Base-by-base conservation (phyloP, 2,113 vertebrate species). In the Manacus vitellinus region DNA sequence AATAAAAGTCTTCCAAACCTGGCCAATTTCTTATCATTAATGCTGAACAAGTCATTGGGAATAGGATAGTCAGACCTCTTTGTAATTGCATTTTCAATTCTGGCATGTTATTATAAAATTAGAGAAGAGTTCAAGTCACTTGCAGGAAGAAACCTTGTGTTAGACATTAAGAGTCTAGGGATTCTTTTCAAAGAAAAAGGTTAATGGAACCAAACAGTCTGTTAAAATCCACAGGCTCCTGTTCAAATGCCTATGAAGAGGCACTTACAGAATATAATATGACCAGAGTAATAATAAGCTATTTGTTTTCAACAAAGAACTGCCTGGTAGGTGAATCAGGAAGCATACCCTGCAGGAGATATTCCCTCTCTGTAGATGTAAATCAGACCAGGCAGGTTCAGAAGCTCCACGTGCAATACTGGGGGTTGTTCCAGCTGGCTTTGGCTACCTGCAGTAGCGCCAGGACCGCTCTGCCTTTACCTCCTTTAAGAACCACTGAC, bases 231-330 rank as follows among this genome's bases (percentile, higher is more conserved):
- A 68, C 51, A 47, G 47, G 37, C 73, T 92, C 33, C 58, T 8
- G 12, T 89, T 94, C 89, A 84, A 63, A 95, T 30, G 62, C 93
- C 90, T 88, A 95, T 88, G 92, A 94, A 88, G 43, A 91, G 56
- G 51, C 59, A 94, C 35, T 44, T 63, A 63, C 0, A 83, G 76
- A 63, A 76, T 76, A 92, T 78, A 78, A 41, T 82, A 91, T 56
- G 70, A 65, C 61, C 11, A 5, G 74, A 89, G 82, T 83, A 97
- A 97, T 90, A 97, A 95, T 33, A 92, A 90, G 52, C 73, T 66
- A 44, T 88, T 81, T 98, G 89, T 97, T 95, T 96, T 88, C 91
- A 87, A 44, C 31, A 66, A 80, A 65, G 90, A 97, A 89, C 94
- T 94, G 92, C 94, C 82, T 46, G 81, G 77, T 92, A 92, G 85